Base-by-base conservation (phyloP, 1,140 invertebrate species). In the Diorhabda sublineata region DNA sequence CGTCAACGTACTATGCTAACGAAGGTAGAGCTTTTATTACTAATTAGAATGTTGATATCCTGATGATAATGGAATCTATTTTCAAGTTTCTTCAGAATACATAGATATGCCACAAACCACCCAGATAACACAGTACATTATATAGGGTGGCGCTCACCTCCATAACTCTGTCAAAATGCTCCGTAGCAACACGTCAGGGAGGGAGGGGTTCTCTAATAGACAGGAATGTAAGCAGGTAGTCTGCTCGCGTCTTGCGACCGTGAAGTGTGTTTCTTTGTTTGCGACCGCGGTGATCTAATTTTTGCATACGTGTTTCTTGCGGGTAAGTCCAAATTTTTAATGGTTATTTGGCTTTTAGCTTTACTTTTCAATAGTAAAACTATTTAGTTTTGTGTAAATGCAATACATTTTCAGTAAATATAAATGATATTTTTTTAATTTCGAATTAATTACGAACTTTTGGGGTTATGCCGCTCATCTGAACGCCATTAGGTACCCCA, bases 221-320 rank as follows among this genome's bases (percentile, higher is more conserved):
- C 66, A 61, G 58, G 42, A 43, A 67, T 60, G 57, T 58, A 9
- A 59, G 3, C 58, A 8, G 42, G 6, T 43, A 66, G 64, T 66
- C 45, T 26, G 64, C 52, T 66, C 56, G 45, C 8, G 64, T 11
- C 47, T 4, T 66, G 45, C 52, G n/a, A 66, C 4, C 52, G 64
- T 66, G 52, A 66, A 56, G 56, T 66, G 56, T 11, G 64, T 66
- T 66, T 66, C 41, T 58, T 66, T 58, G 64, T 58, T 58, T 66
- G 64, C 56, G 64, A 56, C 64, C 45, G 64, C 41, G 64, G 56
- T 66, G 52, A 66, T 66, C 64, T 66, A 66, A 42, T 44, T 61
- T 61, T 61, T 42, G 58, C 0, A 5, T n/a, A 5, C 9, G 58
- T 58, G 58, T 58, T 5, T 58, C 26, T 58, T 58, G 58, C 41